Evolutionary conservation across 2,113 vertebrate species (phyloP).

Genomic region (Hypomesus transpacificus): DNA sequence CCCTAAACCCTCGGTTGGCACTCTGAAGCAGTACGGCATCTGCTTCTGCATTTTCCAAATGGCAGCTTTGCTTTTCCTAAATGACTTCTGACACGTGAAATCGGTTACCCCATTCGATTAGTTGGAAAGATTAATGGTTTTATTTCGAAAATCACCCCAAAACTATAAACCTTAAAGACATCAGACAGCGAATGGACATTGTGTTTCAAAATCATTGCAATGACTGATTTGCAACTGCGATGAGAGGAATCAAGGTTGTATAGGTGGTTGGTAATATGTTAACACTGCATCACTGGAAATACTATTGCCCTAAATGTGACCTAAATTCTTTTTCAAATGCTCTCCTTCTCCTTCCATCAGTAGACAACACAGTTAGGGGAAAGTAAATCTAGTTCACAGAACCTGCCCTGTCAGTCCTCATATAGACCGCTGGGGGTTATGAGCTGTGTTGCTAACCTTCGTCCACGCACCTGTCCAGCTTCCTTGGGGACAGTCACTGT

Average conservation of each 20-base stretch:
- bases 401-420: background rate
- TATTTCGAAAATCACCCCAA: constrained; percentile 31
- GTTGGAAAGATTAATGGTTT: constrained; percentile 16
- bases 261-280: too few species aligned
- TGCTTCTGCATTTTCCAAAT: constrained; percentile 67
- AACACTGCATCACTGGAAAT: too few species aligned
- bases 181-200: background rate
- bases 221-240: constrained; percentile 19
- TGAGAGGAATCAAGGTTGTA: too few species aligned
- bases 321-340: too few species aligned
- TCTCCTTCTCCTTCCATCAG: too few species aligned
- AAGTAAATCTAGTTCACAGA: background rate
- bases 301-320: too few species aligned
- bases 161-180: constrained; percentile 30
- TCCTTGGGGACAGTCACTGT: constrained; percentile 36
- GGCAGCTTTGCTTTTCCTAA: constrained; percentile 42
- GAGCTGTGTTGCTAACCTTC: constrained; percentile 37
- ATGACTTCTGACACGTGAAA: constrained; percentile 61
- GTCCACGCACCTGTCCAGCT: constrained; percentile 61
- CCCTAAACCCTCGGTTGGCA: constrained; percentile 68
- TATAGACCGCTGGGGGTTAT: background rate
- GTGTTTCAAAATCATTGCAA: background rate
- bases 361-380: too few species aligned
- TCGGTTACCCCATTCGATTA: constrained; percentile 55
- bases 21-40: constrained; percentile 64